Conservation (phyloP, 35 echinoderm and acorn worm genomes). For the Apostichopus parvimensis region DNA sequence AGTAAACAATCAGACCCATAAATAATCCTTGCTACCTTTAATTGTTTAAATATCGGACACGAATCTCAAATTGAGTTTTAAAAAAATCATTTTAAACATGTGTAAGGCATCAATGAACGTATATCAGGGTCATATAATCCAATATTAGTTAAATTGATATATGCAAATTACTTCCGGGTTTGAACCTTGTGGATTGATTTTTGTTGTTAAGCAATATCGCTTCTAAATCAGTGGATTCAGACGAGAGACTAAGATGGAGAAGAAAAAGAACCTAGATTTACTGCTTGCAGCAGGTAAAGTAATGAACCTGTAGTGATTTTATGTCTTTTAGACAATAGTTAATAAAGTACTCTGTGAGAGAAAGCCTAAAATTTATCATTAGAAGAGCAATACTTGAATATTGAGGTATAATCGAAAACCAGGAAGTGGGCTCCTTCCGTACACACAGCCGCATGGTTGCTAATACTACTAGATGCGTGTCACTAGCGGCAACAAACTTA, state of each 20-base stretch:
- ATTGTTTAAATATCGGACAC: neutral
- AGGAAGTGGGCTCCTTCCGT: conserved; percentile 73
- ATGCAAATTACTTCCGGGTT: conserved; percentile 94
- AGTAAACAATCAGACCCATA: conserved; percentile 2
- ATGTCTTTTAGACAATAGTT: neutral
- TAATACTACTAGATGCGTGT: neutral
- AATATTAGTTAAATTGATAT: neutral
- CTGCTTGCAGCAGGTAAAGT: conserved; percentile 86
- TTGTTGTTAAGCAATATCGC: conserved; percentile 36
- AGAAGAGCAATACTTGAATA: neutral
- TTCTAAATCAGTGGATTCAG: neutral
- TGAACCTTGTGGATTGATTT: conserved; percentile 42
- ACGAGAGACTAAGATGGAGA: conserved; percentile 26
- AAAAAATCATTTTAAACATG: neutral
- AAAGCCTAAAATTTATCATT: neutral
- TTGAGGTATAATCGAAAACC: conserved; percentile 55
- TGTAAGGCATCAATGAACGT: neutral
- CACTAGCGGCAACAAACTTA: neutral
- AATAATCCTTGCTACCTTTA: neutral
- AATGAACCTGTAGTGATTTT: neutral
- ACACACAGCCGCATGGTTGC: conserved; percentile 14
- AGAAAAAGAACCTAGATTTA: conserved; percentile 76
- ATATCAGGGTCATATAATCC: neutral
- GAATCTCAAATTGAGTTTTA: neutral
- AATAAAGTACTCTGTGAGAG: neutral